Evolutionary conservation across 2,797 vertebrate genomes (phyloP).

Genomic region (Babyrousa celebensis): DNA sequence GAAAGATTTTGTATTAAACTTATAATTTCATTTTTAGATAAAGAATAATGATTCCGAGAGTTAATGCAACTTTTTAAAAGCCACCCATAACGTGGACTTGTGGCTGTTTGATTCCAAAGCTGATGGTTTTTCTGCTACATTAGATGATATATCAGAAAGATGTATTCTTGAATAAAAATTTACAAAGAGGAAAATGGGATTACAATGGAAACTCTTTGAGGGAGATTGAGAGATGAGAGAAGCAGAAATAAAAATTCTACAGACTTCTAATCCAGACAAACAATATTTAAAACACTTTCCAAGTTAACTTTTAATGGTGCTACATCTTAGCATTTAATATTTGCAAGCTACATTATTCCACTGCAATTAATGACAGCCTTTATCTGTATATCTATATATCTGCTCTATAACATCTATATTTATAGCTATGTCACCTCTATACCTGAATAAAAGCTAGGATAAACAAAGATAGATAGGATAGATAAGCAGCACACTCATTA

Average conservation of each 20-base stretch:
- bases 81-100: neutral
- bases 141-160: neutral
- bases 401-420: neutral
- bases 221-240: conserved; percentile 48
- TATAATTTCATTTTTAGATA: conserved; percentile 28
- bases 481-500: neutral
- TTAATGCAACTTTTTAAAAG: neutral
- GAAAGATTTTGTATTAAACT: conserved; percentile 7
- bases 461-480: neutral
- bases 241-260: conserved; percentile 44
- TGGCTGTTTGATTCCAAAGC: neutral
- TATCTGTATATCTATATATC: neutral
- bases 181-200: neutral
- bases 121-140: neutral
- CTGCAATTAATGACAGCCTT: neutral
- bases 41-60: neutral
- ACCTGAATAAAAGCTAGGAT: neutral
- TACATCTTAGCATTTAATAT: neutral
- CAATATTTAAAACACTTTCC: conserved; percentile 21
- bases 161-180: conserved; percentile 61
- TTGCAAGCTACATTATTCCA: neutral
- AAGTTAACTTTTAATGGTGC: neutral
- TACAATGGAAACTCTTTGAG: conserved; percentile 16
- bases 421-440: neutral
- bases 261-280: conserved; percentile 11